Evolutionary conservation across 2,113 vertebrate species (phyloP).

Genomic region (Mirza zaza): DNA sequence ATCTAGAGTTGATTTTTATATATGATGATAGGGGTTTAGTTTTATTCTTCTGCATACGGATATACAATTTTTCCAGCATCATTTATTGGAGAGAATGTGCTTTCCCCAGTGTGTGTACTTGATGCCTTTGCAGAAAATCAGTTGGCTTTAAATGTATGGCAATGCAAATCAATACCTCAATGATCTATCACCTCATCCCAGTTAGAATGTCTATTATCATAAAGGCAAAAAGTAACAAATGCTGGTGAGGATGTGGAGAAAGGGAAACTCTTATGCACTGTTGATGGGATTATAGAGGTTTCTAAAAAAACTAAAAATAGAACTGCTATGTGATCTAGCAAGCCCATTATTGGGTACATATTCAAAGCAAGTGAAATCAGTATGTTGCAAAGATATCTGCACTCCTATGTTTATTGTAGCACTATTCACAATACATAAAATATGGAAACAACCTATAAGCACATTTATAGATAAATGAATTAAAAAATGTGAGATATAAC

Average conservation of each 20-base stretch:
- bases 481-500: neutral
- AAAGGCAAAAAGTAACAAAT: neutral
- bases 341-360: neutral
- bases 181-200: neutral
- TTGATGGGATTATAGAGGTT: neutral
- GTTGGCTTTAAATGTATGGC: neutral
- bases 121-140: neutral
- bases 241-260: neutral
- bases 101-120: neutral
- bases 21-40: neutral
- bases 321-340: neutral
- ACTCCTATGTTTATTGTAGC: neutral
- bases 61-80: neutral
- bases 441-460: neutral
- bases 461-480: neutral
- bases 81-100: neutral
- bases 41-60: neutral
- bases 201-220: neutral
- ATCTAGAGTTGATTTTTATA: neutral
- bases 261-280: neutral
- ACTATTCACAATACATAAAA: neutral
- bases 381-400: neutral
- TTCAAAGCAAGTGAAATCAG: neutral
- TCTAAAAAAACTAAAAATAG: neutral
- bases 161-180: neutral